phyloP scores from a whole-genome alignment of 2,888 invertebrate species.

The Micoletzkya japonica region DNA sequence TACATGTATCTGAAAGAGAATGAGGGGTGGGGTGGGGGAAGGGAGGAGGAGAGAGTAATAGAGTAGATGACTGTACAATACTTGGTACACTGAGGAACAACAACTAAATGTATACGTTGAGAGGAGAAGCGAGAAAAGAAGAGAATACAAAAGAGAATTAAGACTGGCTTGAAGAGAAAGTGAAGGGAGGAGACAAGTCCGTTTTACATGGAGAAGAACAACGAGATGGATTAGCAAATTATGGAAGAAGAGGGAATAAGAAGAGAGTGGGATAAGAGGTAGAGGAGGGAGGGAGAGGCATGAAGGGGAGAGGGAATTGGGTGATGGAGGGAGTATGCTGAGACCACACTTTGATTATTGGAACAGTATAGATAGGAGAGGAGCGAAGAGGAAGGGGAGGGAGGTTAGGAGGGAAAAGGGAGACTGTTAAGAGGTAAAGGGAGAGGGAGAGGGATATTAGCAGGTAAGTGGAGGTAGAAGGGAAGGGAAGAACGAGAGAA shows the following conservation, averaged over 20 bases:
- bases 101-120: background rate
- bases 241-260: slow-evolving; percentile 9
- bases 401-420: background rate
- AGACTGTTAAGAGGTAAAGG: background rate
- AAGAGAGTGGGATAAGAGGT: background rate
- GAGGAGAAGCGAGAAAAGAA: background rate
- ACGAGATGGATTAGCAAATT: background rate
- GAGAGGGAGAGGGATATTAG: background rate
- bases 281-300: background rate
- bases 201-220: too few species aligned
- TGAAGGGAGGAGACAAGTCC: too few species aligned
- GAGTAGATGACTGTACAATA: too few species aligned
- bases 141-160: background rate
- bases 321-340: slow-evolving; percentile 16
- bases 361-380: slow-evolving; percentile 11
- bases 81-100: background rate
- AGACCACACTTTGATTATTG: slow-evolving; percentile 5
- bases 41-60: background rate
- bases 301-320: background rate
- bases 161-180: background rate
- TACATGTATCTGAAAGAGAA: background rate
- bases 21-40: background rate
- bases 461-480: background rate
- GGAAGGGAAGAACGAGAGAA: background rate
- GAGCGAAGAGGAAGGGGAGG: background rate